Base-by-base conservation (phyloP, 2,888 invertebrate species). In the Lasioglossum malachurum region DNA sequence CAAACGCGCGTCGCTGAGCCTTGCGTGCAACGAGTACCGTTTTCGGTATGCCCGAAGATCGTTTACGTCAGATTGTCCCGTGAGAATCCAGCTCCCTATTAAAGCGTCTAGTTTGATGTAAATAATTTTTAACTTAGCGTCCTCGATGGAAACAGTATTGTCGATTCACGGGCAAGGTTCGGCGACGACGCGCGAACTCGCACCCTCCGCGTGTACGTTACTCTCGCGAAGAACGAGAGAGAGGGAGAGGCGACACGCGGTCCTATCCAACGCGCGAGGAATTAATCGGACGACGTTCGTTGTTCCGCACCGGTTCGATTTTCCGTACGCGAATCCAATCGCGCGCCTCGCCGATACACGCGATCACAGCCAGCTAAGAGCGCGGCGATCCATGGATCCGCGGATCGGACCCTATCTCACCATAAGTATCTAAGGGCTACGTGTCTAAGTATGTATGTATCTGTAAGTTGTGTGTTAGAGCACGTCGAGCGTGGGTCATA, bases 361-460 rank as follows among this genome's bases (percentile, higher is more conserved):
- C 75, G 76, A 57, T 76, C 38, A 38, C 23, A 67, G 57, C 44
- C 78, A n/a, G 27, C 57, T 38, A 12, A 46, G 57, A n/a, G 64
- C 53, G 79, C 75, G 53, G 23, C 64, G 80, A 87, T 64, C 46
- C 75, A 64, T 72, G 46, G 81, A 87, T 79, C 31, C 77, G 81
- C n/a, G 69, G 78, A 69, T 73, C 82, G 78, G 23, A 38, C 60
- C 83, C 87, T 73, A 73, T 87, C 85, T 84, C 84, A 78, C 57
- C 88, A 91, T 87, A 90, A 82, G 78, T 83, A 77, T 91, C 81
- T 91, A 91, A 91, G 86, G 83, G 83, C 88, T 90, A 89, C 82
- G 80, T 90, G 89, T 91, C 89, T 88, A 91, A 89, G 87, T 91
- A 91, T 91, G 90, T 91, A 91, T 87, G 91, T 91, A 91, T 89